These are phyloP conservation scores for Colostygia pectinataria DNA, from an alignment of 2,888 invertebrate species.

Conservation along the genomic window DNA sequence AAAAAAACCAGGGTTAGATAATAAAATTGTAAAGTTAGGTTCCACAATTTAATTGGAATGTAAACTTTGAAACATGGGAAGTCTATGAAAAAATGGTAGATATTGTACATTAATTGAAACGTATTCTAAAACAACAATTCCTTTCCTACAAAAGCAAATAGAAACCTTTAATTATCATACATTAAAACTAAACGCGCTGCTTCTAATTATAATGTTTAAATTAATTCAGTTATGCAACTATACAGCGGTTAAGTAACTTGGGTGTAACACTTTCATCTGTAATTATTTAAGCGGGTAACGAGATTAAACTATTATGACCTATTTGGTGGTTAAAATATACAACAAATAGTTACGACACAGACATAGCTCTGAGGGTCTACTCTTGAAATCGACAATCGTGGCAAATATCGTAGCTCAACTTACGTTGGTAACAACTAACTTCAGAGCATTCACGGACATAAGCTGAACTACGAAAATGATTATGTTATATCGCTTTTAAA, in stretches of 20 bases:
- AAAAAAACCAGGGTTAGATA: too few relatives aligned
- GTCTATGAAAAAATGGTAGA: too few relatives aligned
- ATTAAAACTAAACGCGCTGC: slow-evolving; percentile 14
- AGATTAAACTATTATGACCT: background rate
- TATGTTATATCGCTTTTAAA: too few relatives aligned
- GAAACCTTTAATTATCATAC: slow-evolving; percentile 31
- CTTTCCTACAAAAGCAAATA: slow-evolving; percentile 16
- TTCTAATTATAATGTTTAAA: slow-evolving; percentile 29
- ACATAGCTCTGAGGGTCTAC: too few relatives aligned
- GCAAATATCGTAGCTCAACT: too few relatives aligned
- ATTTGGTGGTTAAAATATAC: background rate
- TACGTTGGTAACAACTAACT: too few relatives aligned
- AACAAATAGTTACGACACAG: too few relatives aligned
- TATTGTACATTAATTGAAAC: slow-evolving; percentile 1
- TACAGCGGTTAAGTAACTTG: slow-evolving; percentile 29
- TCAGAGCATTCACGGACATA: too few relatives aligned
- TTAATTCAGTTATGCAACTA: slow-evolving; percentile 29
- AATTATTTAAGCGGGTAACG: slow-evolving; percentile 1
- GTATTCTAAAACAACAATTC: slow-evolving; percentile 11
- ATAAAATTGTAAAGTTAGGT: too few relatives aligned
- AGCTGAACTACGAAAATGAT: too few relatives aligned
- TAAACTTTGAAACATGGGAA: background rate
- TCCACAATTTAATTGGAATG: background rate
- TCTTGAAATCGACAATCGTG: too few relatives aligned
- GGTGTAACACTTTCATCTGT: slow-evolving; percentile 28